Percentiles rank a stretch among this genome's conserved stretches.
Conservation (phyloP, 1,140 invertebrate genomes). For the Drosophila gunungcola region DNA sequence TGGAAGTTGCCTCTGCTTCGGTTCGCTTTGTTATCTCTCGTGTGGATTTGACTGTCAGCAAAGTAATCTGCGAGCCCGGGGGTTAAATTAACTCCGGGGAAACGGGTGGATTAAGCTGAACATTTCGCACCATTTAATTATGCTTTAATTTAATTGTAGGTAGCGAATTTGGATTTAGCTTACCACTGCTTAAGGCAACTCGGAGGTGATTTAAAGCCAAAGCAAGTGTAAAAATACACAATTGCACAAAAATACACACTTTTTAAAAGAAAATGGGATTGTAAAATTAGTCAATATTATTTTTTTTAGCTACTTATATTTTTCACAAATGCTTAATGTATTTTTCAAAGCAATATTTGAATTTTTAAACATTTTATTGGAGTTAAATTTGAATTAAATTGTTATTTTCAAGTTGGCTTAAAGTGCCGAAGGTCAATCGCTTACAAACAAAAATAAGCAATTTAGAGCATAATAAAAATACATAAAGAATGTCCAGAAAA, state of each 20-base stretch:
- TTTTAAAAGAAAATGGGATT: background rate
- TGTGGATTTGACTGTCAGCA: constrained; percentile 66
- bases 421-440: too few species aligned
- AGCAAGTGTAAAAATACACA: background rate
- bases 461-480: too few species aligned
- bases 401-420: too few species aligned
- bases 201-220: background rate
- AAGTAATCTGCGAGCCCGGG: constrained; percentile 17
- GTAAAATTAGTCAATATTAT: too few species aligned
- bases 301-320: too few species aligned
- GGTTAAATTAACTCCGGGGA: constrained; percentile 31
- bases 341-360: too few species aligned
- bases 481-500: too few species aligned
- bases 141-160: constrained; percentile 37
- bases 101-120: constrained; percentile 14
- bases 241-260: too few species aligned
- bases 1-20: constrained; percentile 26
- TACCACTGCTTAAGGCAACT: background rate
- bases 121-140: constrained; percentile 29
- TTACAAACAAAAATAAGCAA: too few species aligned
- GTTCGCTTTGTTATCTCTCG: constrained; percentile 44
- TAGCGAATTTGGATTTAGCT: background rate
- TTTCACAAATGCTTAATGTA: too few species aligned
- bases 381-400: too few species aligned
- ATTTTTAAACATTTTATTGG: too few species aligned